Evolutionary conservation across 2,113 vertebrate species (phyloP).

Genomic region (Mystacornis crossleyi): DNA sequence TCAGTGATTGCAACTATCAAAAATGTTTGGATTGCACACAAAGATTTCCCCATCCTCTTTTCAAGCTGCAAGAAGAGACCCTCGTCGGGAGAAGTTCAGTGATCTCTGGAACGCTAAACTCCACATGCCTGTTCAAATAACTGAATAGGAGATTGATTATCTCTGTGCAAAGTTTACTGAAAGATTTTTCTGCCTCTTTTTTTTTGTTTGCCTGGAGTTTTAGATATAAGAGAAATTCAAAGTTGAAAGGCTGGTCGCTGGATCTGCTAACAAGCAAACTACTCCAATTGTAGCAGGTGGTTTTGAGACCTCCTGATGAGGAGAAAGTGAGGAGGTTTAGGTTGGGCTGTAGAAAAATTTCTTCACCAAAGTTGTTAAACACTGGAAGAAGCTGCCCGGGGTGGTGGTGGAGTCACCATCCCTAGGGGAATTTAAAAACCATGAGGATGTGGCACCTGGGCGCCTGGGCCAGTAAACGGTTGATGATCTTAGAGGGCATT

Average conservation of each 20-base stretch:
- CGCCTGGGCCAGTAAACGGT: accelerated
- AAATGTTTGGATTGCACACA: background rate
- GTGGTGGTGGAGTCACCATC: background rate
- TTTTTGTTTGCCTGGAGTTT: background rate
- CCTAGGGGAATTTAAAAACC: background rate
- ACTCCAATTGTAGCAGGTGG: accelerated
- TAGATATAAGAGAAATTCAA: background rate
- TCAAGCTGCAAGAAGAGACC: background rate
- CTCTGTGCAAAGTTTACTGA: conserved; percentile 13
- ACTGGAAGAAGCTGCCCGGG: background rate
- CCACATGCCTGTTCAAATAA: background rate
- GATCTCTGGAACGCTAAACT: background rate
- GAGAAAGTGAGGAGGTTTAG: background rate
- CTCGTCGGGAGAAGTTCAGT: background rate
- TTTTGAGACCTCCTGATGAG: background rate
- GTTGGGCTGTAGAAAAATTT: background rate
- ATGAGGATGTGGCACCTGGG: background rate
- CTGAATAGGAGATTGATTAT: background rate
- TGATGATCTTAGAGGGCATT: background rate
- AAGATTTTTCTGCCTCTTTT: background rate
- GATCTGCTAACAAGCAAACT: background rate
- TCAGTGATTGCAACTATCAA: background rate
- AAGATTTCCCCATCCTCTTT: background rate
- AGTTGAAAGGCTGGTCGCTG: background rate
- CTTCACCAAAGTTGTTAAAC: background rate